Base-by-base conservation (phyloP, 2,113 vertebrate species). In the Romanogobio albipinnatus region DNA sequence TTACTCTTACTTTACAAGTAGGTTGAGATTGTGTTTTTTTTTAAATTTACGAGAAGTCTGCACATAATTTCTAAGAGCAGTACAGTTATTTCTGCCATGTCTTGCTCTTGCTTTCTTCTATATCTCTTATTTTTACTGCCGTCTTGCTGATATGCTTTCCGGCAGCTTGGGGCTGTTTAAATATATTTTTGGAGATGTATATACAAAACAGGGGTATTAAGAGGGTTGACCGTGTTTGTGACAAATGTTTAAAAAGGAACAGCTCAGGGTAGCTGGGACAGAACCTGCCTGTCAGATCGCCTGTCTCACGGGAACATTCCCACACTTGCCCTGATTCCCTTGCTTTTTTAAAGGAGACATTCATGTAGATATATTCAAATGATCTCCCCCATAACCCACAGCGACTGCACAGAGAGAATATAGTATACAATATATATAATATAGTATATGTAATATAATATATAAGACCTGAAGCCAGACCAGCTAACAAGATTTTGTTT, bases 401-500 rank as follows among this genome's bases (percentile, higher is more conserved):
- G 64, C 11, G 26, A 29, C 9, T 80, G 58, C 74, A 58, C 43
- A n/a, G 22, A 82, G 64, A 33, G 64, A 81, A 66, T 53, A n/a
- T n/a, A n/a, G n/a, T n/a, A n/a, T n/a, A n/a, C n/a, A n/a, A n/a
- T n/a, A n/a, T n/a, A n/a, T n/a, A n/a, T n/a, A n/a, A n/a, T n/a
- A n/a, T n/a, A n/a, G n/a, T n/a, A n/a, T n/a, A n/a, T n/a, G n/a
- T n/a, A n/a, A n/a, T n/a, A n/a, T n/a, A n/a, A n/a, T n/a, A n/a
- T n/a, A n/a, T n/a, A n/a, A 39, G 26, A 64, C 22, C 86, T 62
- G 39, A 84, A 84, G 86, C 85, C 86, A 77, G 87, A 86, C 84
- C 86, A 83, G 71, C 88, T 91, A 87, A 90, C 89, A 91, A 92
- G 90, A 90, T 90, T 90, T 76, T 87, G 86, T 91, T 91, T 92